phyloP scores from a whole-genome alignment of 92 coral and sea anemone species.

The Pocillopora meandrina region DNA sequence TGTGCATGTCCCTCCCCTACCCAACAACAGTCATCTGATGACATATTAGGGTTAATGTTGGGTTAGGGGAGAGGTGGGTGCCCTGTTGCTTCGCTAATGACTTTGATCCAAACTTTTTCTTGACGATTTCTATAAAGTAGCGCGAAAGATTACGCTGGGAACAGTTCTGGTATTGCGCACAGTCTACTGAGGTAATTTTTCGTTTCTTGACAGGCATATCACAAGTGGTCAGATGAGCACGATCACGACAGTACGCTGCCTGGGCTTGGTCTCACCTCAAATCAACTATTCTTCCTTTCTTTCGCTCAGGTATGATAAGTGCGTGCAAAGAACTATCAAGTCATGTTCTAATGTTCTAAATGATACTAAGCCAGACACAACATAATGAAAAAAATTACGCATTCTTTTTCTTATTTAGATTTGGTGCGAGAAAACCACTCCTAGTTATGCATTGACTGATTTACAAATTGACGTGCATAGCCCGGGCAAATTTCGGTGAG shows the following conservation, averaged over 20 bases:
- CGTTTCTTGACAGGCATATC: constrained; percentile 48
- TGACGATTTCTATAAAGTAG: too few species aligned
- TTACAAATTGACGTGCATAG: constrained; percentile 47
- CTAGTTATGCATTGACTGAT: constrained; percentile 36
- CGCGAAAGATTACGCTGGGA: too few species aligned
- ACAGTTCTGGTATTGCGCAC: not conserved
- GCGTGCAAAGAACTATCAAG: not conserved
- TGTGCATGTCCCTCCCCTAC: too few species aligned
- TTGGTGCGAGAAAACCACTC: constrained; percentile 59
- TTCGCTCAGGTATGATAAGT: constrained; percentile 62
- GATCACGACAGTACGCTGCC: constrained; percentile 58
- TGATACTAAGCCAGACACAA: too few species aligned
- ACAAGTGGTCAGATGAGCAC: constrained; percentile 25
- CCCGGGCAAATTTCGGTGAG: constrained; percentile 58
- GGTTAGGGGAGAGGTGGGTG: too few species aligned
- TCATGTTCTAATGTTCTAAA: too few species aligned
- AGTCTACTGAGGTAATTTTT: not conserved
- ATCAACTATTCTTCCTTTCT: constrained; percentile 68
- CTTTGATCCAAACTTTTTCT: too few species aligned
- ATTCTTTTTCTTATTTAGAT: constrained; percentile 21
- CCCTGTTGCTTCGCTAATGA: too few species aligned
- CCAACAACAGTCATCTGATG: too few species aligned
- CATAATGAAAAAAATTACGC: too few species aligned
- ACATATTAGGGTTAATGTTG: too few species aligned
- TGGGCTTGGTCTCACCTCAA: constrained; percentile 26